Conservation (phyloP, 2,113 vertebrate genomes). For the Rhinogobius similis region DNA sequence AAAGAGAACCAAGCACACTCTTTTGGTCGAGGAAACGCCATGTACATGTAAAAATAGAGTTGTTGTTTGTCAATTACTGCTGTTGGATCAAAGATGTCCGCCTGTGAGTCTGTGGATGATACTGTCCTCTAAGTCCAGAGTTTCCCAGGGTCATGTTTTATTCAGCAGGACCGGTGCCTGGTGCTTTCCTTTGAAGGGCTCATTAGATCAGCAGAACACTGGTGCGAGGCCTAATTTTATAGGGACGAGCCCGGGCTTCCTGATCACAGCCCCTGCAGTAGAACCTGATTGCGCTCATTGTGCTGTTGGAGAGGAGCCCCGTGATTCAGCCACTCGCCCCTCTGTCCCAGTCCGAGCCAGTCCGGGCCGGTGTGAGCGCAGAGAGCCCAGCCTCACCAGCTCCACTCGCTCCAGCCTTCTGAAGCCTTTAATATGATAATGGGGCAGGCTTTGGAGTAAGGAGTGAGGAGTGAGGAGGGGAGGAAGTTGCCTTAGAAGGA, state of each 20-base stretch:
- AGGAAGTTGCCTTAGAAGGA: too few relatives aligned
- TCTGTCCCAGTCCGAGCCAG: too few relatives aligned
- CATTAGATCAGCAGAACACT: conserved; percentile 24
- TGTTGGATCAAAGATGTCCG: not conserved
- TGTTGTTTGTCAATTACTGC: not conserved
- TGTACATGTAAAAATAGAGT: not conserved
- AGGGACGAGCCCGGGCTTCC: conserved; percentile 28
- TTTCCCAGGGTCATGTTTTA: not conserved
- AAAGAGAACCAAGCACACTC: too few relatives aligned
- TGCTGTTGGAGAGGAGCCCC: conserved; percentile 16
- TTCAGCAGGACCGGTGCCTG: not conserved
- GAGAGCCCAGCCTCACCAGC: conserved; percentile 36
- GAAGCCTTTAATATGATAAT: conserved; percentile 79
- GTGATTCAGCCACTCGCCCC: conserved; percentile 9
- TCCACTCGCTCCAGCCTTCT: conserved; percentile 60
- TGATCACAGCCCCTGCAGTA: conserved; percentile 12
- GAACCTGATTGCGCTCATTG: not conserved
- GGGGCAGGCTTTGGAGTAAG: conserved; percentile 62
- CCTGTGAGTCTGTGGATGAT: not conserved
- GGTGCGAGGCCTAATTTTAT: conserved; percentile 2
- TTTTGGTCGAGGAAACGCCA: too few relatives aligned
- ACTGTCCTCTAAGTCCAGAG: not conserved
- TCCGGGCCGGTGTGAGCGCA: too few relatives aligned
- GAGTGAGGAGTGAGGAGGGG: conserved; percentile 45
- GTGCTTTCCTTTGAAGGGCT: conserved; percentile 8